Evolutionary conservation across 2,113 vertebrate species (phyloP).

Genomic region (Eptesicus fuscus): DNA sequence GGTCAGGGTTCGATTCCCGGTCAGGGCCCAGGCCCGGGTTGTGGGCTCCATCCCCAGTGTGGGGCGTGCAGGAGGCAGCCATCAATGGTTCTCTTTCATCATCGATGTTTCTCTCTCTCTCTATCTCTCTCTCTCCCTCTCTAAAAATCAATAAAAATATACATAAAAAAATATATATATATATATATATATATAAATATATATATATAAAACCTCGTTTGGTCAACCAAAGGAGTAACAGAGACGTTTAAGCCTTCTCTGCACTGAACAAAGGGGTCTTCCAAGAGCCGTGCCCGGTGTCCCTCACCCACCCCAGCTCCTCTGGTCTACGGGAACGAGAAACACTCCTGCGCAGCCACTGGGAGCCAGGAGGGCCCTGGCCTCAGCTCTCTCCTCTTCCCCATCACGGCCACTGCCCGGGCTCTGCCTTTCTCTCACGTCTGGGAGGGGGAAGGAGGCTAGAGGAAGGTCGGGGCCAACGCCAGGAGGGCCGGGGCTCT

Average conservation of each 20-base stretch:
- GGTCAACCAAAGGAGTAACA: neutral
- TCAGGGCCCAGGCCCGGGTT: too few relatives aligned
- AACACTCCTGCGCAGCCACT: too few relatives aligned
- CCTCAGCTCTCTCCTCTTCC: neutral
- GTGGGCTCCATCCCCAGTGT: too few relatives aligned
- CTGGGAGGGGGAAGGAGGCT: neutral
- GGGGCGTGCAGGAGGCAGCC: too few relatives aligned
- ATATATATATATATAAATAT: too few relatives aligned
- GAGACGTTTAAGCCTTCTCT: neutral
- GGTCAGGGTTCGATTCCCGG: too few relatives aligned
- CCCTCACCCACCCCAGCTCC: neutral
- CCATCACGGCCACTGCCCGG: accelerated
- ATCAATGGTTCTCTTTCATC: too few relatives aligned
- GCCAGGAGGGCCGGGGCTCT: neutral
- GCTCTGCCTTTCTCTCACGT: neutral
- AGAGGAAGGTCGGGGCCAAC: neutral
- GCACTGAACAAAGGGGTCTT: neutral
- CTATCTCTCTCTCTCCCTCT: too few relatives aligned
- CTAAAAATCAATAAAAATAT: too few relatives aligned
- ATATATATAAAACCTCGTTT: too few relatives aligned
- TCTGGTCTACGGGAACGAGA: neutral
- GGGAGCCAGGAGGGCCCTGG: neutral
- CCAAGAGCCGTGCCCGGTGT: neutral
- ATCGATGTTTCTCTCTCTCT: too few relatives aligned
- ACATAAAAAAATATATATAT: too few relatives aligned